These are phyloP conservation scores for Pristionchus pacificus DNA, from an alignment of 1,140 invertebrate genomes.

Conservation along the genomic window DNA sequence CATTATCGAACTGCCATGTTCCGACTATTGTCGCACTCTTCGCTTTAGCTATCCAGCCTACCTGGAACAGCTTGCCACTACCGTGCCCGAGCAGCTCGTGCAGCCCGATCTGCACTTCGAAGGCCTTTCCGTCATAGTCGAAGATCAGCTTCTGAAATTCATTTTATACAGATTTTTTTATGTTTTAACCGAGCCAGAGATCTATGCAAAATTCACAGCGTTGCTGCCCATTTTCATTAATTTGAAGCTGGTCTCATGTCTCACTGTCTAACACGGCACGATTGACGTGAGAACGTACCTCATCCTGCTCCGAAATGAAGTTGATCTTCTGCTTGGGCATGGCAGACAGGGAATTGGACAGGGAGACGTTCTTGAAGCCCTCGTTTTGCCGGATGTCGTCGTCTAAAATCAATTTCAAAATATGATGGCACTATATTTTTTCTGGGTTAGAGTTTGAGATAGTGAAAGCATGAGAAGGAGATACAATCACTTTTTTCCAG, in stretches of 20 bases:
- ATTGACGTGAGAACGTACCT: no score
- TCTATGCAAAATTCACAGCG: no score
- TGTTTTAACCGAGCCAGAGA: no score
- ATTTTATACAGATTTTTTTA: neutral
- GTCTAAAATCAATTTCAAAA: no score
- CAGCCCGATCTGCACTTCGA: conserved; percentile 77
- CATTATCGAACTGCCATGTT: no score
- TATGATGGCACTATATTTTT: conserved; percentile 25
- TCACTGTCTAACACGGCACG: no score
- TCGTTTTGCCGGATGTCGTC: conserved; percentile 87
- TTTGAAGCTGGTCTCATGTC: no score
- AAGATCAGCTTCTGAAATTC: conserved; percentile 21
- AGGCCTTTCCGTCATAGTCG: conserved; percentile 43
- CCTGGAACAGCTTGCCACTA: conserved; percentile 83
- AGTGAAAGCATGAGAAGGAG: neutral
- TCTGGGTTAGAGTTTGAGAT: neutral
- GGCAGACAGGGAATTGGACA: conserved; percentile 85
- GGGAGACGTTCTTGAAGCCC: conserved; percentile 92
- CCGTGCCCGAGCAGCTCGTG: conserved; percentile 92
- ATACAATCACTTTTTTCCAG: no score
- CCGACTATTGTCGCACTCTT: no score
- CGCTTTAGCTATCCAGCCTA: neutral
- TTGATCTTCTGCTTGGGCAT: conserved; percentile 75
- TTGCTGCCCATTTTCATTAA: no score
- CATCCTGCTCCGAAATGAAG: conserved; percentile 73